Evolutionary conservation across 1,140 invertebrate genomes (phyloP), one percentile per base, ranked within the genome.

Genomic region (Phortica variegata): DNA sequence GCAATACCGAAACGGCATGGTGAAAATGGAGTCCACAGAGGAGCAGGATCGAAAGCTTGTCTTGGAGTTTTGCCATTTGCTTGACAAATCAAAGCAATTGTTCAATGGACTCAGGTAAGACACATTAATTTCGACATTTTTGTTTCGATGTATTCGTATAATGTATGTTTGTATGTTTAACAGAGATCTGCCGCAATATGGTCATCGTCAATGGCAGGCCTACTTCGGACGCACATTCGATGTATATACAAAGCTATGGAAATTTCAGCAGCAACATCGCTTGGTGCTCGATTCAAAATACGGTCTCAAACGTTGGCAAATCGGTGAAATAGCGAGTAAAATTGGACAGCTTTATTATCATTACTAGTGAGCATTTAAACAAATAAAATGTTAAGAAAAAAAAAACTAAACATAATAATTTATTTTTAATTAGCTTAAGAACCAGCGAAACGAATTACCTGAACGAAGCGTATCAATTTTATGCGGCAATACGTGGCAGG

Each of bases 311-410:
- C 79, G 95, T 56, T 98, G 95, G 95, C 95, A 98, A 80, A 98
- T 98, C 62, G 95, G 95, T 40, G 95, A 98, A 80, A 96, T 98
- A 53, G 95, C 95, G 10, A 97, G 93, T 9, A 98, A 98, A 82
- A 98, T 98, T 77, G 95, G 95, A 52, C 95, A 98, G 79, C 85
- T 98, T 15, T 98, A 98, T 79, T 98, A 98, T 76, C 95, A 98
- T 79, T 98, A 97, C 78, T 98, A 98, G 90, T 93, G 81, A 88
- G 89, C 84, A 43, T 9, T n/a, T 16, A 16, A n/a, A 5, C n/a
- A 23, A 9, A 15, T 23, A n/a, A 33, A 7, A 41, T 6, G 23
- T 26, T 26, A 8, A 43, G 8, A 43, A 29, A 18, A 13, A 23
- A 19, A 32, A 39, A 31, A 48, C 33, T n/a, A n/a, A n/a, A n/a